These are phyloP conservation scores for Chironomus tentans DNA, from an alignment of 2,888 invertebrate species.

Conservation along the genomic window DNA sequence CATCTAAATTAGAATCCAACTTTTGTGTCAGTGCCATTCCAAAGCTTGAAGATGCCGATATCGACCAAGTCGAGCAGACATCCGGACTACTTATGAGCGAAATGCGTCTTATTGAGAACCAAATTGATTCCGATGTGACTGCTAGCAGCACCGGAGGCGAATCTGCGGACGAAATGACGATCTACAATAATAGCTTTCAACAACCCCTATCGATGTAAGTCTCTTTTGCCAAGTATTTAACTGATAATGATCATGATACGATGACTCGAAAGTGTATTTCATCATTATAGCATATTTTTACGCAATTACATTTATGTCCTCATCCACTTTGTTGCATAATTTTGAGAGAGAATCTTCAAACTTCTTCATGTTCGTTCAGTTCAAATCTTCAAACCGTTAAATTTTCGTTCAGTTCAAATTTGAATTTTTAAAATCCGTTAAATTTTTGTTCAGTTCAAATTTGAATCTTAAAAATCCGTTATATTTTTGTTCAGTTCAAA, in stretches of 20 bases:
- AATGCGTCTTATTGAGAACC: conserved; percentile 61
- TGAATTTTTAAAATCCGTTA: no score
- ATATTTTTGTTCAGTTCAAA: no score
- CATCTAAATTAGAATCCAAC: not conserved
- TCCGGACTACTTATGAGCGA: conserved; percentile 65
- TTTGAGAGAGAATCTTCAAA: no score
- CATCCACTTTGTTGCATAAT: no score
- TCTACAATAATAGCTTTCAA: conserved; percentile 67
- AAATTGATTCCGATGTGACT: conserved; percentile 86
- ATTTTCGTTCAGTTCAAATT: no score
- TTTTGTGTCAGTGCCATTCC: conserved; percentile 36
- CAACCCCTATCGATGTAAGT: conserved; percentile 74
- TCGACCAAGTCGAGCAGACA: conserved; percentile 56
- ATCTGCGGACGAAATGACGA: conserved; percentile 81
- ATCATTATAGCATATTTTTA: not conserved
- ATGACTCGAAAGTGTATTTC: not conserved
- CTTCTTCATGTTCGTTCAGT: no score
- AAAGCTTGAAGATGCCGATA: conserved; percentile 41
- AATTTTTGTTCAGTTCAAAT: no score
- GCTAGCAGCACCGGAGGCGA: conserved; percentile 91
- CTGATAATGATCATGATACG: not conserved
- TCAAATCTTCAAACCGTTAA: no score
- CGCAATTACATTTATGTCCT: no score
- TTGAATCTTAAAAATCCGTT: no score
- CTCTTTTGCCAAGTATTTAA: conserved; percentile 19